Conservation (phyloP, 2,113 vertebrate species). For the Pelecanoides urinatrix region DNA sequence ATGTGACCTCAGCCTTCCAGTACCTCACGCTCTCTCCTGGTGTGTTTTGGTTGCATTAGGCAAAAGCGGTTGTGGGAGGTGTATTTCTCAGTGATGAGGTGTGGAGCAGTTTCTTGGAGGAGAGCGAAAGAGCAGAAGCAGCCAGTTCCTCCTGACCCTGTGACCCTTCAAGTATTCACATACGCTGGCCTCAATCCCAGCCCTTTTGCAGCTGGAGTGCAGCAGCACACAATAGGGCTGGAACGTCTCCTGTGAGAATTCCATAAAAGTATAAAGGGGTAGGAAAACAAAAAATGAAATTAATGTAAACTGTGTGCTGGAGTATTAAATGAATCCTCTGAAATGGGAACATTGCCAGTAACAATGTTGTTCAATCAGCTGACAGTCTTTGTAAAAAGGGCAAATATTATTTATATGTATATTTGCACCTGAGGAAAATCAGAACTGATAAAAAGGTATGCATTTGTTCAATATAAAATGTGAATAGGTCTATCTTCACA, state of each 20-base stretch:
- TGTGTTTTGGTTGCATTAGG: slow-evolving; percentile 39
- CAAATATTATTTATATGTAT: not conserved
- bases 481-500: not conserved
- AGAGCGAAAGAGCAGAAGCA: slow-evolving; percentile 55
- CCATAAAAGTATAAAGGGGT: slow-evolving; percentile 54
- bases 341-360: slow-evolving; percentile 45
- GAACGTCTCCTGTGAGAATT: slow-evolving; percentile 59
- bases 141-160: slow-evolving; percentile 58
- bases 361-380: slow-evolving; percentile 19
- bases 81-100: slow-evolving; percentile 67
- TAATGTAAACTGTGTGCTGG: slow-evolving; percentile 51
- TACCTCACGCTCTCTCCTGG: not conserved
- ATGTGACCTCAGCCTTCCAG: slow-evolving; percentile 47
- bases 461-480: not conserved
- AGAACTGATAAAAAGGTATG: slow-evolving; percentile 24
- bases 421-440: slow-evolving; percentile 42
- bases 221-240: slow-evolving; percentile 49
- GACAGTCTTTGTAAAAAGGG: slow-evolving; percentile 25
- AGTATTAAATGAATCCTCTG: slow-evolving; percentile 64
- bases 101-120: slow-evolving; percentile 50
- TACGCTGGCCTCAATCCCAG: slow-evolving; percentile 61
- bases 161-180: slow-evolving; percentile 58
- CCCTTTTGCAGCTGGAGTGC: slow-evolving; percentile 68
- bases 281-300: slow-evolving; percentile 68
- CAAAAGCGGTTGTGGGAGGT: slow-evolving; percentile 13